phyloP scores from a whole-genome alignment of 2,888 invertebrate species.

The Caenorhabditis becei region DNA sequence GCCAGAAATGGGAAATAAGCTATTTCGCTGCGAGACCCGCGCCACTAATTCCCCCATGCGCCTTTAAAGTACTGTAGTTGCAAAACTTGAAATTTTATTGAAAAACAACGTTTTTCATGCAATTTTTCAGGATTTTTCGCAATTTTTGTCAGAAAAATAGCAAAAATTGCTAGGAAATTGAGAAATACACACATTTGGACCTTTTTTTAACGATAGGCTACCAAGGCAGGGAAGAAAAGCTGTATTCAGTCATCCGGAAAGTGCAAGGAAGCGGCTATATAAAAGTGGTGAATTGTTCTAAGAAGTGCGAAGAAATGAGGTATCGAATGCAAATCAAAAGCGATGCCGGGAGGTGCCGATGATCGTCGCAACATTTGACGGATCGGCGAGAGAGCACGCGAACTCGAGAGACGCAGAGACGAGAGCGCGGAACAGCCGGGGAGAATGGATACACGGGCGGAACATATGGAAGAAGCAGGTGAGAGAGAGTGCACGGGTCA shows the following conservation, averaged over 20 bases:
- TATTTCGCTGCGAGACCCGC: no score
- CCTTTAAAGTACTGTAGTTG: no score
- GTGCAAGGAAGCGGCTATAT: neutral
- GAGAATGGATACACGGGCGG: slow-evolving; percentile 27
- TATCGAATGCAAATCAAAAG: slow-evolving; percentile 52
- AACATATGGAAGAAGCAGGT: slow-evolving; percentile 52
- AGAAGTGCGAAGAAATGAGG: slow-evolving; percentile 41
- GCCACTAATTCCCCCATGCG: no score
- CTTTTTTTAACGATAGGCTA: no score
- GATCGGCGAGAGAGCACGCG: slow-evolving; percentile 25
- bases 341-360: slow-evolving; percentile 23
- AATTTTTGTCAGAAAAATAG: no score
- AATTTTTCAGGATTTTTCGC: no score
- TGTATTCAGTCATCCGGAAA: neutral
- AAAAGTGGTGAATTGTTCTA: slow-evolving; percentile 1
- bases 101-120: no score
- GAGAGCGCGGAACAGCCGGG: slow-evolving; percentile 31
- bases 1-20: no score
- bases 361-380: slow-evolving; percentile 54
- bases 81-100: no score
- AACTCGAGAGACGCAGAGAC: slow-evolving; percentile 43
- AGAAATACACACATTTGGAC: no score
- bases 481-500: slow-evolving; percentile 19
- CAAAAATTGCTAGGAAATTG: no score
- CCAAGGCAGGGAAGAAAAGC: neutral